Evolutionary conservation across 2,113 vertebrate species (phyloP).

Genomic region (Corythaixoides concolor): DNA sequence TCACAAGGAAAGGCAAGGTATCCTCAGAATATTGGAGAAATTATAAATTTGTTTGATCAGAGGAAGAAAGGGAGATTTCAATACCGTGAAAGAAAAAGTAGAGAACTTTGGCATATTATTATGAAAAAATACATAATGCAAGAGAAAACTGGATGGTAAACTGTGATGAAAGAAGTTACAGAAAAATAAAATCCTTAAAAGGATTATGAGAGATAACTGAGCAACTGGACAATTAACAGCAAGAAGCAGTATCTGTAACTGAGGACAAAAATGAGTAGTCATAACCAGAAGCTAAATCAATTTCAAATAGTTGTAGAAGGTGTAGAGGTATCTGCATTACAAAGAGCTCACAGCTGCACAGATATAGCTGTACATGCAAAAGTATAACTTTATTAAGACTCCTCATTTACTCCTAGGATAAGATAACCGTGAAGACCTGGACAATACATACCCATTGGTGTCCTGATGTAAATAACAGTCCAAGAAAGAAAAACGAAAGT

Average conservation of each 20-base stretch:
- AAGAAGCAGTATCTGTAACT: background rate
- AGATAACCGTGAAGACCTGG: background rate
- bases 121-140: background rate
- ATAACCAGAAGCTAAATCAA: background rate
- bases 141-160: background rate
- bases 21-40: background rate
- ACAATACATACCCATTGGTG: background rate
- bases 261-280: background rate
- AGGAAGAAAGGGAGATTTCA: background rate
- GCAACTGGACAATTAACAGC: background rate
- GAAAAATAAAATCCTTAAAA: background rate
- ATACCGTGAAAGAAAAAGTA: background rate
- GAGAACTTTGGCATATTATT: background rate
- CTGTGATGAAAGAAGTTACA: background rate
- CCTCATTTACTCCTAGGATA: background rate
- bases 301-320: background rate
- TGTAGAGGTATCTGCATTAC: background rate
- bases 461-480: background rate
- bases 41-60: background rate
- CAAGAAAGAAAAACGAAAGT: background rate
- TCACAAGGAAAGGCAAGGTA: background rate
- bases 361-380: too few species aligned
- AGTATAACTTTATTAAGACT: fast-evolving
- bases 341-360: background rate
- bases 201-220: background rate